Evolutionary conservation across 2,113 vertebrate species (phyloP).

Genomic region (Rattus norvegicus): DNA sequence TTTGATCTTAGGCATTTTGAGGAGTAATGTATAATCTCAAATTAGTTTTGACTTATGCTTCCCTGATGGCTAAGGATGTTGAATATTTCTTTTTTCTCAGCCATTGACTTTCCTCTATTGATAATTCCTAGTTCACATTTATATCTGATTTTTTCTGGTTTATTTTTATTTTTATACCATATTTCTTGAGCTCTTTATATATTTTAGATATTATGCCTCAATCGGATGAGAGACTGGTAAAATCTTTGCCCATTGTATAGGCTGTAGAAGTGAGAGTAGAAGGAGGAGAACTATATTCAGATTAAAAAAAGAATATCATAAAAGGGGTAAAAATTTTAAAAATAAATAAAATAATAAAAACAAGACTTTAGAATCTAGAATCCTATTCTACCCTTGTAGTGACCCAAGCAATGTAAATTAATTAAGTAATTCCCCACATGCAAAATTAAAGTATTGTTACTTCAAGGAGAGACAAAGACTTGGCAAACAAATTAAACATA

Average conservation of each 20-base stretch:
- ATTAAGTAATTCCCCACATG: background rate
- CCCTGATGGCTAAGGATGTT: background rate
- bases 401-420: background rate
- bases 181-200: background rate
- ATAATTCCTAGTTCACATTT: background rate
- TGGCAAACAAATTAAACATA: background rate
- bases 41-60: background rate
- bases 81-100: background rate
- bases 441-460: background rate
- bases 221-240: background rate
- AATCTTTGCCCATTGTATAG: background rate
- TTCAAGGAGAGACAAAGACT: background rate
- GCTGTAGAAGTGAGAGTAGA: background rate
- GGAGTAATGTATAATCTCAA: background rate
- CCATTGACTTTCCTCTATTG: background rate
- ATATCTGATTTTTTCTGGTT: background rate
- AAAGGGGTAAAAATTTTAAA: background rate
- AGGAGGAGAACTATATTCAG: background rate
- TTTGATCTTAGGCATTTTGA: background rate
- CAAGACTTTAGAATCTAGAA: background rate
- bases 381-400: background rate
- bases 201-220: background rate
- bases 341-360: background rate
- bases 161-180: background rate
- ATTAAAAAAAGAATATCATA: background rate